Evolutionary conservation across 2,113 vertebrate species (phyloP), one percentile per base, ranked within the genome.

Genomic region (Oncorhynchus kisutch): DNA sequence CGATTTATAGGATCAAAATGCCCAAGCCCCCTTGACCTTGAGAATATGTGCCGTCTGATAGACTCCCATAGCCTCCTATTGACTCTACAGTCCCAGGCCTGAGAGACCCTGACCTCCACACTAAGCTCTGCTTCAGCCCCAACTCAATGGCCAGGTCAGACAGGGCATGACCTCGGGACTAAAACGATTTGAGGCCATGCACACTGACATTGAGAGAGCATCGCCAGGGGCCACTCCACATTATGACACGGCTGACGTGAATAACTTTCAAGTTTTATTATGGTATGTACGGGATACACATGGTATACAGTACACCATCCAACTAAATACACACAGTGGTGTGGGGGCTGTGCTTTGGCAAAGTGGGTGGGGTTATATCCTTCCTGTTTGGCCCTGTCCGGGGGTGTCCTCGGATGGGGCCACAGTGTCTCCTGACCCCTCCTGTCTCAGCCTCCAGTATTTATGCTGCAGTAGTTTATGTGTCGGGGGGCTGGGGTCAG

Each of bases 1-100:
- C 54, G 71, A 78, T 73, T 77, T 49, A 39, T 25, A 24, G 80
- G 80, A 84, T 84, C 77, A 81, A 57, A 74, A 62, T 27, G 68
- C 45, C 59, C 48, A 27, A 70, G 67, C 65, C 76, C 67, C 49
- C 20, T 22, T 45, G 57, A 76, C 57, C 49, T 27, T 60, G 25
- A 67, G 51, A 57, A 67, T 54, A 51, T 54, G 45, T 51, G 75
- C 18, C 24, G 3, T 24, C 51, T 76, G 49, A 67, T 31, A 39
- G 39, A 22, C 54, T 25, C 57, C 25, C 9, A 22, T 54, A n/a
- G 68, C 62, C 51, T 48, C 8, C 29, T 24, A 27, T 74, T 9
- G 54, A 65, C 45, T 18, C 34, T 49, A n/a, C n/a, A 45, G 14
- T 18, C 45, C 48, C 39, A 18, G 12, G 60, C 29, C 27, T 39